Evolutionary conservation across 2,113 vertebrate species (phyloP), one percentile per base, ranked within the genome.

Genomic region (Notothenia coriiceps): DNA sequence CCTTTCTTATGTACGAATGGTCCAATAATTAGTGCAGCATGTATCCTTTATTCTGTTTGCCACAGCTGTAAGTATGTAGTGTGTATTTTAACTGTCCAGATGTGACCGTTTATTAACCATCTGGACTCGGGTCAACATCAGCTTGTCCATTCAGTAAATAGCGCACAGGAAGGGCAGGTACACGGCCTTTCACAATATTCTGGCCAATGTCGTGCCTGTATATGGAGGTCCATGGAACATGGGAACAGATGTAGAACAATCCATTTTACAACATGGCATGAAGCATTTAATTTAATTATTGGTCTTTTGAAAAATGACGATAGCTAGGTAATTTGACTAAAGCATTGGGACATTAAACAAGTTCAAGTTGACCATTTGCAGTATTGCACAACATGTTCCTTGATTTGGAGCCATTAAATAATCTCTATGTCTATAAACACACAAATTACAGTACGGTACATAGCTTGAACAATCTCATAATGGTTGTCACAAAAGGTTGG

Each of bases 71-170:
- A 22, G 33, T 59, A 85, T 47, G 46, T 50, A 62, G 22, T 47
- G 1, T 51, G 50, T 73, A 54, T 83, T 77, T 80, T 62, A 84
- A 67, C 64, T 13, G 0, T 70, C 54, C 89, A 91, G 74, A 86
- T 88, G 82, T 76, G 70, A 74, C 52, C 22, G 20, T 77, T 88
- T 84, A 74, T 80, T 73, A 66, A 35, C 25, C 76, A 74, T 84
- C 83, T 88, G 83, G 59, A 22, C 18, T 13, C 62, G 56, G 20
- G 51, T 74, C 72, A 33, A 56, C 11, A 44, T 54, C 44, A 74
- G 18, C 56, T 49, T 57, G 52, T 79, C 66, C 35, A 44, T 74
- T 80, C 0, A 63, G 69, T 65, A 70, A 74, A 74, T 81, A 81
- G 13, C 22, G 10, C 2, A 62, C 54, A 77, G 74, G 69, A 87